Base-by-base conservation (phyloP, 2,113 vertebrate genomes). In the Chaetodon auriga region DNA sequence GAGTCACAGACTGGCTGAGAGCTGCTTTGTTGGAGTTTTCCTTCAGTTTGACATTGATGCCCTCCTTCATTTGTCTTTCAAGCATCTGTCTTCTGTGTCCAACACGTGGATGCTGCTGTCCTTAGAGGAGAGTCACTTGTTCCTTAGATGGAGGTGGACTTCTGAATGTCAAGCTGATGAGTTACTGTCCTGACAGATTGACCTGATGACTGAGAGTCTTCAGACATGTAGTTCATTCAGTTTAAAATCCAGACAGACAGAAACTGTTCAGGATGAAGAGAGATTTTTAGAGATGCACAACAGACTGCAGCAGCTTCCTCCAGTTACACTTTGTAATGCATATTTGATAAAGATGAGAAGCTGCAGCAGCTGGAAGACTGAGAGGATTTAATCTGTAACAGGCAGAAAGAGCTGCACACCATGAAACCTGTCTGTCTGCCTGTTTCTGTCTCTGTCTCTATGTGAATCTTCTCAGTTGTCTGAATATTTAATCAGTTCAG, bases 311-410 rank as follows among this genome's bases (percentile, higher is more conserved):
- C 48, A 23, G 38, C 25, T 73, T 66, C 62, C 15, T 70, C 51
- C 45, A 60, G 53, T 78, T 61, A 49, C 61, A 73, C 25, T 70
- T 70, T 70, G 38, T 46, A 53, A 87, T 88, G 64, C 35, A 88
- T 75, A 75, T 85, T 85, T 85, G 49, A 84, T 88, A 65, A 81
- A 81, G 64, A 61, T 0, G 23, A 73, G 78, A 77, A 51, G 19
- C 74, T 65, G 51, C 57, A 65, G 80, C 79, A 68, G 57, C 74
- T 78, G 68, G 80, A 78, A 77, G 19, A 68, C n/a, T 3, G 19
- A 53, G 21, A 87, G 57, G 14, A 71, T 62, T 48, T 61, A 19
- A 51, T 54, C 14, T 85, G 23, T 36, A 80, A 62, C 14, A 30
- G 30, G 30, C 43, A 25, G 19, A 41, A 36, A 4, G 62, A 54